A percentile compares a stretch with the other conserved stretches of the same genome.
Evolutionary conservation across 92 coral and sea anemone genomes (phyloP).

Genomic region (Desmophyllum pertusum): DNA sequence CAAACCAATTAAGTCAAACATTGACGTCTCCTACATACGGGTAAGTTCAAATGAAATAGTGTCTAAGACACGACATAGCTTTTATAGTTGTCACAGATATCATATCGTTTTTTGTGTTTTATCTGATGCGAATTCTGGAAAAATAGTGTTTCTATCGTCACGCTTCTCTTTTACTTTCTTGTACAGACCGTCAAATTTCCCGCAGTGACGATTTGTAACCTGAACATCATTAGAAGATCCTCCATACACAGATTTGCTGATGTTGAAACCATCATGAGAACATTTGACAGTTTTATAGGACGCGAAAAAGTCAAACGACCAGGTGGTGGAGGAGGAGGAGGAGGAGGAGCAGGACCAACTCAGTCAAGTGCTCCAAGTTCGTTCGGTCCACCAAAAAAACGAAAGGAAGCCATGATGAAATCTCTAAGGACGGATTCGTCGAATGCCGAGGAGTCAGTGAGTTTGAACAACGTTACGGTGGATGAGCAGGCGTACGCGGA

Average conservation of each 20-base stretch:
- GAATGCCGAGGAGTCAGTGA: conserved; percentile 11
- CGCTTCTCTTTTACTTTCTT: neutral
- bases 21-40: conserved; percentile 65
- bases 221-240: conserved; percentile 77
- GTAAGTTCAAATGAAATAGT: conserved; percentile 11
- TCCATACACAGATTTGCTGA: conserved; percentile 39
- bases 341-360: no score
- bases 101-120: neutral
- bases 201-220: conserved; percentile 87
- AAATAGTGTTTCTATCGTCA: neutral
- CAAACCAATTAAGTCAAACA: conserved; percentile 55
- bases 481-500: conserved; percentile 69
- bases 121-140: neutral
- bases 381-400: conserved; percentile 29
- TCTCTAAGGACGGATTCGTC: conserved; percentile 23
- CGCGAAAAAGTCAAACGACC: neutral
- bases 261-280: conserved; percentile 1
- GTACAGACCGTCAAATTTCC: conserved; percentile 78
- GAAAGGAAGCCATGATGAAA: conserved; percentile 32
- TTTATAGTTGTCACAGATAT: neutral
- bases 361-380: conserved; percentile 8
- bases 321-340: neutral
- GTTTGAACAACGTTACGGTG: conserved; percentile 47
- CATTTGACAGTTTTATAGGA: conserved; percentile 26
- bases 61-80: neutral